Base-by-base conservation (phyloP, 1,140 invertebrate genomes). In the Lasaia peninsularis region DNA sequence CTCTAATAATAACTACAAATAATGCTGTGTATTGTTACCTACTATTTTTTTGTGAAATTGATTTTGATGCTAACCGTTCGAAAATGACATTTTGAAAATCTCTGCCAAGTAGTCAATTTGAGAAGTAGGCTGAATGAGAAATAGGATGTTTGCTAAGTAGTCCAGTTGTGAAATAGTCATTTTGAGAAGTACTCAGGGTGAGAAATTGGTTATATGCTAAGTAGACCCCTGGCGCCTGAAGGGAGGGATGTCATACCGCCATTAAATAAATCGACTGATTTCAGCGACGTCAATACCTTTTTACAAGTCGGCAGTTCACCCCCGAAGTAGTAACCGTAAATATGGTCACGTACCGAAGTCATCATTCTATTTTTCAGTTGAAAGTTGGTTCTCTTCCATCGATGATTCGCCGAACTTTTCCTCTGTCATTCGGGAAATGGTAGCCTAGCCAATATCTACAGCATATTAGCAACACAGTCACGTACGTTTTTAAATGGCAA, bases 331-430 rank as follows among this genome's bases (percentile, higher is more conserved):
- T 54, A 61, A 2, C n/a, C 58, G 32, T 67, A 65, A 35, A 65
- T 60, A 62, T 71, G 62, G 48, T 65, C 62, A 1, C 62, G 56
- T 33, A 67, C 67, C 9, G 62, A 44, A 57, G 56, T 59, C 16
- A 49, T 57, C 31, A 28, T 51, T 12, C 20, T 51, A 28, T 12
- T 51, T 51, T 28, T 20, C 10, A 51, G 7, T 51, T 31, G 49
- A 51, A 7, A 51, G 49, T 51, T 44, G 50, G 34, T 52, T 63
- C 8, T 60, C 44, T 52, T 55, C 51, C 50, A 51, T 51, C 24
- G 49, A 51, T 10, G 24, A 31, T 51, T 51, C 52, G 1, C 52
- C 52, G 32, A 53, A 44, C 35, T 63, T 63, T 63, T 63, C 44
- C 40, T 63, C 51, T 20, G 32, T 53, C 10, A 60, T 50, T 31